A percentile compares a stretch with the other conserved stretches of the same genome.
phyloP scores from a whole-genome alignment of 1,140 invertebrate species.

The Eciton burchellii region DNA sequence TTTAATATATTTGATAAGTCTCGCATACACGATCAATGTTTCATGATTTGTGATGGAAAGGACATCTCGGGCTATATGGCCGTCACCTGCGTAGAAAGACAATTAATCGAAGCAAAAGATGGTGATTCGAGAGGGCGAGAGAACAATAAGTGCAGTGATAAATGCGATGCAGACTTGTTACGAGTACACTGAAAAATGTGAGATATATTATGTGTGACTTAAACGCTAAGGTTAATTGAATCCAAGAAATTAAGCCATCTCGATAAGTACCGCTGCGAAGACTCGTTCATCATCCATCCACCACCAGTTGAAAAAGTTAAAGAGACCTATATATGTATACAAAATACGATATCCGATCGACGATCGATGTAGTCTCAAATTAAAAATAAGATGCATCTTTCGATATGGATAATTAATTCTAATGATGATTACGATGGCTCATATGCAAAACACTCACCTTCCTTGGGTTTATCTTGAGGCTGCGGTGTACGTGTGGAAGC shows the following conservation, averaged over 20 bases:
- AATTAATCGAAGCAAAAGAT: constrained; percentile 66
- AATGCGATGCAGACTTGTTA: too few relatives aligned
- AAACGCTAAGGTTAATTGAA: constrained; percentile 8
- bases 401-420: constrained; percentile 4
- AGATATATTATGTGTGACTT: constrained; percentile 31
- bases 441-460: constrained; percentile 81
- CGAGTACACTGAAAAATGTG: constrained; percentile 71
- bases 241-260: constrained; percentile 4
- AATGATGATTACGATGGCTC: neutral
- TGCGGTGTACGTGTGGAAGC: constrained; percentile 83
- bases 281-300: constrained; percentile 39
- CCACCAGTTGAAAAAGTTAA: constrained; percentile 61
- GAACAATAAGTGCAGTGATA: constrained; percentile 45
- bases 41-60: neutral
- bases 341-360: constrained; percentile 2
- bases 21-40: neutral
- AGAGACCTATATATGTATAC: neutral
- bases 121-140: constrained; percentile 34
- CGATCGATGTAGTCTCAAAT: neutral
- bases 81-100: constrained; percentile 73
- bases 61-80: constrained; percentile 45
- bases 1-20: constrained; percentile 2
- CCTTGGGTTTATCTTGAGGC: constrained; percentile 83
- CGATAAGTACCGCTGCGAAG: constrained; percentile 21
- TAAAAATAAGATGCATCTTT: neutral